Conservation (phyloP, 2,888 invertebrate species). For the Stratiomys singularior region DNA sequence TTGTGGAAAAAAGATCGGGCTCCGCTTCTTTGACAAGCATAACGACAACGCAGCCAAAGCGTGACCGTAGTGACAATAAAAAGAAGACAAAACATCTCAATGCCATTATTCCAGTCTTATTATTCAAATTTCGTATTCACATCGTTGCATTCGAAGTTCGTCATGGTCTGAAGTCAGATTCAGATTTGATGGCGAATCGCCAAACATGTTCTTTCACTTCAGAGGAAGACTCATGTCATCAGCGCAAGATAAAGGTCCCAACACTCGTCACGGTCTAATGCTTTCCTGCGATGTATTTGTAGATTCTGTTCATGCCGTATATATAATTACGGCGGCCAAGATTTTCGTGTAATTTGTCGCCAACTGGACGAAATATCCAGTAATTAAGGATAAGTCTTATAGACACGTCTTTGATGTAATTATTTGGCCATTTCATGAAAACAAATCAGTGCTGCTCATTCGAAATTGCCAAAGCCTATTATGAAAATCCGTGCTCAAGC, state of each 20-base stretch:
- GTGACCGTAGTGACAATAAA: slow-evolving; percentile 4
- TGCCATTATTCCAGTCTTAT: slow-evolving; percentile 26
- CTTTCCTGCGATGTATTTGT: neutral
- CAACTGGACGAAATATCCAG: slow-evolving; percentile 7
- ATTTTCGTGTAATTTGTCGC: slow-evolving; percentile 31
- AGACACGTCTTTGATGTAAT: too few relatives aligned
- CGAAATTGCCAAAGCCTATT: too few relatives aligned
- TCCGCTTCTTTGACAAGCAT: neutral
- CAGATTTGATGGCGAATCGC: slow-evolving; percentile 33
- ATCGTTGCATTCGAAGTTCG: slow-evolving; percentile 42
- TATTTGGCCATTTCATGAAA: too few relatives aligned
- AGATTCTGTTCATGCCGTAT: neutral
- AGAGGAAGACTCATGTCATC: too few relatives aligned
- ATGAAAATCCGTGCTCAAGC: too few relatives aligned
- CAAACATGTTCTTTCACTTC: neutral
- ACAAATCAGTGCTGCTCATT: too few relatives aligned
- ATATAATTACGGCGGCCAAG: neutral
- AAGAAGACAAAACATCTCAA: slow-evolving; percentile 19
- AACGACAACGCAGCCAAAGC: slow-evolving; percentile 21
- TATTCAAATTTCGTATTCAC: slow-evolving; percentile 33
- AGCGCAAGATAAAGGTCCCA: neutral
- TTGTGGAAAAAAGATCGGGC: too few relatives aligned
- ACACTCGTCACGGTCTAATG: slow-evolving; percentile 19
- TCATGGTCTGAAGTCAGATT: slow-evolving; percentile 40
- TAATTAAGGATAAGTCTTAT: too few relatives aligned